Conservation (phyloP, 2,797 vertebrate species). For the Astyanax mexicanus region DNA sequence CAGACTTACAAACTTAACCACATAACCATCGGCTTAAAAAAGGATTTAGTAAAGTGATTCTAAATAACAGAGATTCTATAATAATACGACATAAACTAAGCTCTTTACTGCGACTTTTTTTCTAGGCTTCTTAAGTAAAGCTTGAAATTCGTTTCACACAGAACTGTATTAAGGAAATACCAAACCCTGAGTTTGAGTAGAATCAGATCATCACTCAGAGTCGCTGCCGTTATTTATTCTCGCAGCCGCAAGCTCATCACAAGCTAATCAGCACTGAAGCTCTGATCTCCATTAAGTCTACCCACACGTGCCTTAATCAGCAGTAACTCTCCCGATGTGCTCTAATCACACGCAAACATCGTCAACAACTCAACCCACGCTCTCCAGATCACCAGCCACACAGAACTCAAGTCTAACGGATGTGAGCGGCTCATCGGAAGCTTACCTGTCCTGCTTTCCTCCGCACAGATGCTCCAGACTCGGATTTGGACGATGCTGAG, state of each 20-base stretch:
- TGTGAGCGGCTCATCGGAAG: background rate
- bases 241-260: background rate
- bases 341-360: background rate
- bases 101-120: no score
- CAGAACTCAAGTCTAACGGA: background rate
- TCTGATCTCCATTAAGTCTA: no score
- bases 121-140: no score
- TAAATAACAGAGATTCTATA: no score
- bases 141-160: no score
- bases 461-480: background rate
- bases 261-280: background rate
- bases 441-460: background rate
- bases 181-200: background rate
- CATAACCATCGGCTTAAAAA: no score
- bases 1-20: no score
- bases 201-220: background rate
- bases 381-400: background rate
- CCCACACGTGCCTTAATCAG: background rate
- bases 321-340: background rate
- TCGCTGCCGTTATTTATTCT: background rate
- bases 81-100: no score
- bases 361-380: background rate
- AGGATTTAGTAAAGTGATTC: no score
- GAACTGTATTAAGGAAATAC: no score
- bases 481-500: background rate